phyloP scores from a whole-genome alignment of 2,888 invertebrate species.

The Oscheius myriophilus region DNA sequence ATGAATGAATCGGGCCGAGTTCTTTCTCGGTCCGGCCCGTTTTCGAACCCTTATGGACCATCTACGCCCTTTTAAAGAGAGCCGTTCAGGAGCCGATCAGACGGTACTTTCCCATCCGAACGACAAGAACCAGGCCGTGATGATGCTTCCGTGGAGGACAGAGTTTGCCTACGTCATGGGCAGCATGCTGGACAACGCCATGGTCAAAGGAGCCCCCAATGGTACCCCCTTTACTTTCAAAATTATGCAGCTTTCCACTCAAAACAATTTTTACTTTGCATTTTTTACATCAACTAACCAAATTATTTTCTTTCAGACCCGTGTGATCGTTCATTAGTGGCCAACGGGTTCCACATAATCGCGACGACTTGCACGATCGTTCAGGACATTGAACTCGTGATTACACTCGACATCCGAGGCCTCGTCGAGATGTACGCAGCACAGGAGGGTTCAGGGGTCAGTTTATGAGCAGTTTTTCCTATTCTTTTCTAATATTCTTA shows the following conservation, averaged over 20 bases:
- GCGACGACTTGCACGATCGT: neutral
- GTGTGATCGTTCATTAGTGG: neutral
- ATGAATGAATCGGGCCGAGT: too few species aligned
- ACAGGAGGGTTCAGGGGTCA: neutral
- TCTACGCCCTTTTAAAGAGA: neutral
- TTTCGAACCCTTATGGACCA: neutral
- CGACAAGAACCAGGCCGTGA: conserved; percentile 2
- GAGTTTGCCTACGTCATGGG: conserved; percentile 22
- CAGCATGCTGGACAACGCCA: conserved; percentile 19
- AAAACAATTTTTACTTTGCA: neutral
- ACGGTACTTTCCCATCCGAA: conserved; percentile 6
- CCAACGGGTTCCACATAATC: conserved; percentile 24
- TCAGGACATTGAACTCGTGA: conserved; percentile 24
- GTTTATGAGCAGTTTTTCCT: too few species aligned
- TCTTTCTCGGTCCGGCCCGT: too few species aligned
- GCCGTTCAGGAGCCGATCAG: conserved; percentile 3
- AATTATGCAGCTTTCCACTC: neutral
- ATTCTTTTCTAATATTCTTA: too few species aligned
- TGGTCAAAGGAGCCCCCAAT: conserved; percentile 4
- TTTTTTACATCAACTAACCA: neutral
- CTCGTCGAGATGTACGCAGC: conserved; percentile 34
- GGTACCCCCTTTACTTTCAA: neutral
- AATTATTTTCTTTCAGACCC: neutral
- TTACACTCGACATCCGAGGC: conserved; percentile 36
- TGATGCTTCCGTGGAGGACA: conserved; percentile 17